Conservation (phyloP, 1,140 invertebrate species). For the Drosophila persimilis region DNA sequence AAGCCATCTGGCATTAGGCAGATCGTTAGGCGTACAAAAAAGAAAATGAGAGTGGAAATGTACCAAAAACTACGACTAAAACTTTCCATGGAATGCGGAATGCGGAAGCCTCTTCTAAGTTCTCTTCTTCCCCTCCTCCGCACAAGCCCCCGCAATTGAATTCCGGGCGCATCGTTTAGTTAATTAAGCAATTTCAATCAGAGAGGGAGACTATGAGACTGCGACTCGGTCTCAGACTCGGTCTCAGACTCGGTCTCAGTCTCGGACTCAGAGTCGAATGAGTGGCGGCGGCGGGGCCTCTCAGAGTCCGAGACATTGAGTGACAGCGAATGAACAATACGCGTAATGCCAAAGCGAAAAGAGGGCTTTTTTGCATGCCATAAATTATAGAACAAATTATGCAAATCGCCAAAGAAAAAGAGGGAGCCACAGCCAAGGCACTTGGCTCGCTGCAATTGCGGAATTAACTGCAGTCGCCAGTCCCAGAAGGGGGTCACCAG, state of each 20-base stretch:
- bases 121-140: slow-evolving; percentile 11
- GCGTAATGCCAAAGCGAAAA: slow-evolving; percentile 27
- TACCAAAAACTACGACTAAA: slow-evolving; percentile 16
- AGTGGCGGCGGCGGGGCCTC: slow-evolving; percentile 1
- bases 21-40: slow-evolving; percentile 23
- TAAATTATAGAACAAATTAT: slow-evolving; percentile 79
- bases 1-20: slow-evolving; percentile 72
- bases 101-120: slow-evolving; percentile 48
- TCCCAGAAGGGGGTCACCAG: background rate
- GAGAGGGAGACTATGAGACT: slow-evolving; percentile 14
- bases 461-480: slow-evolving; percentile 73
- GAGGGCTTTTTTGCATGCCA: slow-evolving; percentile 66
- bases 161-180: slow-evolving; percentile 77
- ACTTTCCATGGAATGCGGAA: slow-evolving; percentile 14
- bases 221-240: too few species aligned
- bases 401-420: slow-evolving; percentile 61
- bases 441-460: slow-evolving; percentile 44
- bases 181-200: slow-evolving; percentile 78
- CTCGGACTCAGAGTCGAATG: too few species aligned
- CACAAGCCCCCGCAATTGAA: slow-evolving; percentile 51
- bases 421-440: slow-evolving; percentile 5
- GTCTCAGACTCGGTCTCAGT: too few species aligned
- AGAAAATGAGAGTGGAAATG: slow-evolving; percentile 22
- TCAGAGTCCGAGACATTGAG: slow-evolving; percentile 15
- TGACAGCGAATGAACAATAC: slow-evolving; percentile 67